These are phyloP conservation scores for Pristiophorus japonicus DNA, from an alignment of 2,113 vertebrate species.

Conservation along the genomic window DNA sequence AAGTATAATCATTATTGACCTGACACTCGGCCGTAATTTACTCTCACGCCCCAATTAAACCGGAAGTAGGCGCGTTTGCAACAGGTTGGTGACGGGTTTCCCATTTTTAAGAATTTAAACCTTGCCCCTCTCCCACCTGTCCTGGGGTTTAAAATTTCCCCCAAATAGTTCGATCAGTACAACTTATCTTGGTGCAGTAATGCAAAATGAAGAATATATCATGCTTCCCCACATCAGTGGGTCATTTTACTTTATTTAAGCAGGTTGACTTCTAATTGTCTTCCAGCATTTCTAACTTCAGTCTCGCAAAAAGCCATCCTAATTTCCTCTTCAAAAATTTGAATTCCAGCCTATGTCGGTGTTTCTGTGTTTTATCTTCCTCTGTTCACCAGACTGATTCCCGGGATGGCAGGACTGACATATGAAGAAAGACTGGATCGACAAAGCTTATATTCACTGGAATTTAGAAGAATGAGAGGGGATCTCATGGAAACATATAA, in stretches of 20 bases:
- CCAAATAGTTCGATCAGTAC: not conserved
- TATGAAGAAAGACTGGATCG: too few relatives aligned
- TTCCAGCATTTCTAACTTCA: not conserved
- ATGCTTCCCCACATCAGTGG: not conserved
- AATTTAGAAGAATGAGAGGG: too few relatives aligned
- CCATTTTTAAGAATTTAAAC: too few relatives aligned
- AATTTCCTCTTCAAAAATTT: not conserved
- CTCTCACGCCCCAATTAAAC: not conserved
- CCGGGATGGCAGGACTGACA: too few relatives aligned
- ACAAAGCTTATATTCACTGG: too few relatives aligned
- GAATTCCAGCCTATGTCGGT: not conserved
- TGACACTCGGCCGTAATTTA: too few relatives aligned
- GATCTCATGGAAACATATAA: too few relatives aligned
- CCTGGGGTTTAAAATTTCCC: not conserved
- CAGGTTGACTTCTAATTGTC: not conserved
- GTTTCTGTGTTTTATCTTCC: not conserved
- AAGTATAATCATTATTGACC: too few relatives aligned
- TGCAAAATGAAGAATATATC: not conserved
- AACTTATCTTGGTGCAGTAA: not conserved
- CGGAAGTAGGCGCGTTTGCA: not conserved
- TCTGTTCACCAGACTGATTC: too few relatives aligned
- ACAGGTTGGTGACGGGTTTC: not conserved
- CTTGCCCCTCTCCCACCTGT: too few relatives aligned
- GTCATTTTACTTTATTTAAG: not conserved
- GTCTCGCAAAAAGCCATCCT: not conserved